These are phyloP conservation scores for Eilema caniola DNA, from an alignment of 2,888 invertebrate genomes.

Conservation along the genomic window DNA sequence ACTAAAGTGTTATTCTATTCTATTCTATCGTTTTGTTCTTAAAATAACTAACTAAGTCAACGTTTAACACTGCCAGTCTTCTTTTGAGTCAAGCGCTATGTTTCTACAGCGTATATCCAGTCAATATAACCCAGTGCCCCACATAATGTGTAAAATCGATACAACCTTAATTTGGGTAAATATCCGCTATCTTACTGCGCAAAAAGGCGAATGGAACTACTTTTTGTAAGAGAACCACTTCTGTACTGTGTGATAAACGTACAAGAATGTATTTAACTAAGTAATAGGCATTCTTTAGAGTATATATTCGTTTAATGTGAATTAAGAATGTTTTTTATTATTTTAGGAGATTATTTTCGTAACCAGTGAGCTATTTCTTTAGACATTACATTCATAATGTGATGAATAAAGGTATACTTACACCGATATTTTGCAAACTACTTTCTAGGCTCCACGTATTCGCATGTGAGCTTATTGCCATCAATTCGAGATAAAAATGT, in stretches of 20 bases:
- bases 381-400: no score
- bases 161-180: conserved; percentile 47
- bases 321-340: neutral
- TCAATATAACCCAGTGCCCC: conserved; percentile 25
- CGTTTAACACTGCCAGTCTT: neutral
- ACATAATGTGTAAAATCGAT: conserved; percentile 45
- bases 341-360: no score
- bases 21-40: neutral
- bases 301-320: neutral
- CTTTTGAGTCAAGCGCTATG: neutral
- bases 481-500: no score
- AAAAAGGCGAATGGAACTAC: conserved; percentile 16
- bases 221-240: conserved; percentile 5
- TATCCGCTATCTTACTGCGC: conserved; percentile 26
- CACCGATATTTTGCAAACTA: no score
- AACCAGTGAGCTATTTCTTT: neutral
- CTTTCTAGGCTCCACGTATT: no score
- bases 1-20: no score
- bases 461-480: no score
- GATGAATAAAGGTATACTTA: no score
- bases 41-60: neutral
- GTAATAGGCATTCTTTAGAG: neutral
- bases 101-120: conserved; percentile 14
- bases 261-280: neutral
- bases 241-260: neutral